Evolutionary conservation across 2,888 invertebrate species (phyloP), one percentile per base, ranked within the genome.

Genomic region (Hetaerina titia): DNA sequence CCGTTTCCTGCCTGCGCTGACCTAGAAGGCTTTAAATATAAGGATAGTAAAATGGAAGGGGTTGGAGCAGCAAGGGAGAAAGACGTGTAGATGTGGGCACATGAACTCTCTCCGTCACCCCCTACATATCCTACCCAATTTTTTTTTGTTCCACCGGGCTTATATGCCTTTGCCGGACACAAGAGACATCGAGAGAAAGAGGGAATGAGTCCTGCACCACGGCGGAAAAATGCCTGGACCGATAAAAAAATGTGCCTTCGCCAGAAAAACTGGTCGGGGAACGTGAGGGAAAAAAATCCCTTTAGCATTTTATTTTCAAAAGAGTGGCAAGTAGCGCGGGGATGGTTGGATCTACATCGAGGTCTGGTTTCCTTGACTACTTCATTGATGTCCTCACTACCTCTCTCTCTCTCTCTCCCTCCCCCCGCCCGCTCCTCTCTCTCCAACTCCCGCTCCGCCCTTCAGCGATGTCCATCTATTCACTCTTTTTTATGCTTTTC

Each of bases 401-500:
- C 64, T 2, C 60, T 60, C 87, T 31, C 89, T 22, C n/a, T 4
- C 57, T 58, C 95, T n/a, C n/a, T n/a, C n/a, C n/a, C 58, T 63
- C 95, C 63, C 95, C 74, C 88, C 74, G 57, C 58, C 64, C 31
- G 25, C 31, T 19, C 87, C 89, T 56, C 90, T 94, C 87, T 45
- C 56, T 81, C 64, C 90, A 56, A 57, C 95, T 89, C 81, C 94
- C 94, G 87, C 45, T 45, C 7, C 22, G 22, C 22, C 69, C 69
- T 22, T 22, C 69, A 22, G 69, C 69, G 13, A 69, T 69, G 69
- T 69, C 69, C 69, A 15, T 7, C 69, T 69, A 69, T 69, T 69
- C 69, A 15, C 81, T 81, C n/a, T 69, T 22, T n/a, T n/a, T n/a
- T n/a, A 69, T 22, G 69, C 69, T 69, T n/a, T n/a, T 2, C 69